Evolutionary conservation across 2,797 vertebrate species (phyloP).

Genomic region (Gymnothorax javanicus): DNA sequence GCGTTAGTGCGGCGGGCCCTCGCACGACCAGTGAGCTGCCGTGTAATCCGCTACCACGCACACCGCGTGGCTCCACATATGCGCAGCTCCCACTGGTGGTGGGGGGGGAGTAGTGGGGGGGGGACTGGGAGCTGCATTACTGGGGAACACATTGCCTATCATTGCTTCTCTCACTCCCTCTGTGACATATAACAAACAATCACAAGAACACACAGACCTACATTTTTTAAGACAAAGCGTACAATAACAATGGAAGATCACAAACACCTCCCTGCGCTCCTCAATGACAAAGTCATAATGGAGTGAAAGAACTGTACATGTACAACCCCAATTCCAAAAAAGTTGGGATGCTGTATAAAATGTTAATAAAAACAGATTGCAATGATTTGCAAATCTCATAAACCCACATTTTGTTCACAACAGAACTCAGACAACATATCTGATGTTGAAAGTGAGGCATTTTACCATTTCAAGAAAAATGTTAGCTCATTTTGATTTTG

Average conservation of each 20-base stretch:
- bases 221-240: not conserved
- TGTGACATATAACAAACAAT: conserved; percentile 79
- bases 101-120: conserved; percentile 47
- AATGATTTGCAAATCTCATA: too few species aligned
- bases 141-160: conserved; percentile 45
- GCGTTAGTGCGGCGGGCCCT: conserved; percentile 68
- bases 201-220: conserved; percentile 50
- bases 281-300: not conserved
- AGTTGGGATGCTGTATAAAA: not conserved
- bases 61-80: conserved; percentile 53
- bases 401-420: too few species aligned
- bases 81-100: conserved; percentile 8
- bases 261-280: not conserved
- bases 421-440: too few species aligned
- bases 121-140: conserved; percentile 23
- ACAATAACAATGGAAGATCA: not conserved
- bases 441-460: too few species aligned
- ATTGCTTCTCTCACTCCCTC: conserved; percentile 63
- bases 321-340: not conserved
- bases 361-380: too few species aligned
- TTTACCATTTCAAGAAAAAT: too few species aligned
- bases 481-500: too few species aligned
- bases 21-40: conserved; percentile 67
- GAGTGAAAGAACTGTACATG: not conserved
- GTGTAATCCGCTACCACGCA: conserved; percentile 77